Percentiles rank a stretch among this genome's conserved stretches.
Conservation (phyloP, 1,140 invertebrate species). For the Drosophila asahinai region DNA sequence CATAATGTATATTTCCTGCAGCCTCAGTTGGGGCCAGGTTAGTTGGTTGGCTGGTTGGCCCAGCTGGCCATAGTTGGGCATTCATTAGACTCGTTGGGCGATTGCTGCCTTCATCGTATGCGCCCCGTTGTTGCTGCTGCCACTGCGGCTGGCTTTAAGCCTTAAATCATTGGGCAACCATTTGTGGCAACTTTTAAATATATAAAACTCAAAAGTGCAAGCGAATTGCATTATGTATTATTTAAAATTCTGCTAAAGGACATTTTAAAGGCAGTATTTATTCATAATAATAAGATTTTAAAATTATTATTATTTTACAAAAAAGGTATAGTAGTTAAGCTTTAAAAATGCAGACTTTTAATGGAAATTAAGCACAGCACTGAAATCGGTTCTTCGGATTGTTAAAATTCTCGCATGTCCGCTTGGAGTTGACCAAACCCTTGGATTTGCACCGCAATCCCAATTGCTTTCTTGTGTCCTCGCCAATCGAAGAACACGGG, state of each 20-base stretch:
- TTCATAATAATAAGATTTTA: too few species aligned
- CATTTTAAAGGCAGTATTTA: too few species aligned
- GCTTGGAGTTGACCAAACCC: slow-evolving; percentile 20
- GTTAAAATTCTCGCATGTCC: slow-evolving; percentile 1
- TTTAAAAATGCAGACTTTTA: background rate
- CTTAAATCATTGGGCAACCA: slow-evolving; percentile 15
- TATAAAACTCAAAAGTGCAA: background rate
- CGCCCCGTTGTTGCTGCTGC: slow-evolving; percentile 24
- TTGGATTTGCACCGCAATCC: slow-evolving; percentile 27
- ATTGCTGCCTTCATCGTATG: slow-evolving; percentile 37
- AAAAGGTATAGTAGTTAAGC: background rate
- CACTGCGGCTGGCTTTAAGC: slow-evolving; percentile 13
- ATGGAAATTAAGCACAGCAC: background rate
- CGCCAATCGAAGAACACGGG: slow-evolving; percentile 38
- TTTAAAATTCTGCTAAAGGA: too few species aligned
- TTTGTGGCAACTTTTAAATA: background rate
- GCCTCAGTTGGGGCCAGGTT: slow-evolving; percentile 14
- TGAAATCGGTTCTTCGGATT: slow-evolving; percentile 5
- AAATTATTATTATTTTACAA: too few species aligned
- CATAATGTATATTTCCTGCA: slow-evolving; percentile 60
- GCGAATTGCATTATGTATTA: too few species aligned
- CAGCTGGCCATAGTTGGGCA: slow-evolving; percentile 42
- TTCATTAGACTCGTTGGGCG: slow-evolving; percentile 47
- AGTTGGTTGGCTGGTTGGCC: slow-evolving; percentile 25
- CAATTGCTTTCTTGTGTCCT: slow-evolving; percentile 52